phyloP scores from a whole-genome alignment of 92 coral and sea anemone species.

The Phenganax subtilis region DNA sequence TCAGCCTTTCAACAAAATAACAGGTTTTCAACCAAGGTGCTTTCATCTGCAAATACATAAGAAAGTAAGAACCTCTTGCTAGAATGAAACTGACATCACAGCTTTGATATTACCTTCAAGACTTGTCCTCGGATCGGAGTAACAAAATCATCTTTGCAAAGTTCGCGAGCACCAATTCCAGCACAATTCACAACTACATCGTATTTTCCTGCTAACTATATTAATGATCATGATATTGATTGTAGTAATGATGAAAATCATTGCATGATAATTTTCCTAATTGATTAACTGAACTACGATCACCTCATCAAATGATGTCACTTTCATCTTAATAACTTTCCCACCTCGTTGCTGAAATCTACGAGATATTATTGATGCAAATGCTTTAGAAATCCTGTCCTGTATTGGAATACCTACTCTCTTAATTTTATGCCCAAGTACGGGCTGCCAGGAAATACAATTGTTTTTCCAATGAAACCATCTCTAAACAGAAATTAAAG shows the following conservation, averaged over 20 bases:
- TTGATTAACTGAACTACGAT: background rate
- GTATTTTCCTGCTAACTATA: slow-evolving; percentile 65
- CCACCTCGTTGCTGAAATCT: slow-evolving; percentile 80
- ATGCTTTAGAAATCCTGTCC: background rate
- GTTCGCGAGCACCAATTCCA: slow-evolving; percentile 66
- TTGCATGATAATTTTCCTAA: background rate
- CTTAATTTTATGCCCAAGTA: slow-evolving; percentile 11
- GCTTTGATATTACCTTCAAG: slow-evolving; percentile 52
- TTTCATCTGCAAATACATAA: slow-evolving; percentile 51
- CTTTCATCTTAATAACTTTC: slow-evolving; percentile 48
- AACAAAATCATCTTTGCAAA: slow-evolving; percentile 56
- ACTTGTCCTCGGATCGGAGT: slow-evolving; percentile 85
- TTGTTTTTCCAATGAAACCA: slow-evolving; percentile 17
- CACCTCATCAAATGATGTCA: slow-evolving; percentile 70
- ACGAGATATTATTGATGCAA: background rate
- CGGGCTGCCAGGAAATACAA: slow-evolving; percentile 10
- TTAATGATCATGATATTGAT: background rate
- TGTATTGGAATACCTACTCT: slow-evolving; percentile 11
- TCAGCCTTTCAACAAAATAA: slow-evolving; percentile 24
- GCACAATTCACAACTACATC: slow-evolving; percentile 88
- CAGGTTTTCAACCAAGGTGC: slow-evolving; percentile 81
- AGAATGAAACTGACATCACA: background rate
- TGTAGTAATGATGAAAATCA: background rate
- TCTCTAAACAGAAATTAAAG: background rate
- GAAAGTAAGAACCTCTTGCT: background rate